Conservation (phyloP, 2,888 invertebrate genomes). For the Anaspis maculata region DNA sequence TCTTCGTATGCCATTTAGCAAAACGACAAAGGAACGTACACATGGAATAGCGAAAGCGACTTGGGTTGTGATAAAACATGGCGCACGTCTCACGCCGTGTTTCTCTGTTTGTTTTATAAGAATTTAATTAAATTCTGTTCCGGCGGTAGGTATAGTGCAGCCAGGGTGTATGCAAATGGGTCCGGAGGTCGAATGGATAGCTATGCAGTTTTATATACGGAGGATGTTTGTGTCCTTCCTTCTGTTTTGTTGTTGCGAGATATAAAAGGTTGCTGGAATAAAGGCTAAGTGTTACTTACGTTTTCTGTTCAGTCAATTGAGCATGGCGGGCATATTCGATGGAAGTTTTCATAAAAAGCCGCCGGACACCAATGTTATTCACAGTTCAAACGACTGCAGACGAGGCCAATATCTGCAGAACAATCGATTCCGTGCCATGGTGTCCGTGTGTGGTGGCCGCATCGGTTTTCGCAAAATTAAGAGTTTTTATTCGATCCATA, state of each 20-base stretch:
- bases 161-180: constrained; percentile 19
- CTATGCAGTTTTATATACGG: background rate
- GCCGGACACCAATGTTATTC: constrained; percentile 18
- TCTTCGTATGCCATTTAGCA: constrained; percentile 10
- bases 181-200: constrained; percentile 6
- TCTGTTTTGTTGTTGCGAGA: constrained; percentile 2
- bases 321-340: constrained; percentile 17
- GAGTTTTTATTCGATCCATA: too few species aligned
- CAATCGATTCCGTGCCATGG: constrained; percentile 22
- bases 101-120: constrained; percentile 12
- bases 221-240: constrained; percentile 1
- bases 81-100: background rate
- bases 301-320: constrained; percentile 21
- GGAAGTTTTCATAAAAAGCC: constrained; percentile 18
- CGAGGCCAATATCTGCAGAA: constrained; percentile 27
- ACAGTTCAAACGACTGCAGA: constrained; percentile 25
- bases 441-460: constrained; percentile 8
- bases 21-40: too few species aligned
- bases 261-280: constrained; percentile 15
- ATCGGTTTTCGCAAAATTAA: constrained; percentile 19
- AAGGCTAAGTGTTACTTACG: constrained; percentile 19
- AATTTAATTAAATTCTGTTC: constrained; percentile 18
- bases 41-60: too few species aligned
- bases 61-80: constrained; percentile 1
- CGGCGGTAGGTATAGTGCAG: constrained; percentile 5